Evolutionary conservation across 2,888 invertebrate species (phyloP).

Genomic region (Pelosia muscerda): DNA sequence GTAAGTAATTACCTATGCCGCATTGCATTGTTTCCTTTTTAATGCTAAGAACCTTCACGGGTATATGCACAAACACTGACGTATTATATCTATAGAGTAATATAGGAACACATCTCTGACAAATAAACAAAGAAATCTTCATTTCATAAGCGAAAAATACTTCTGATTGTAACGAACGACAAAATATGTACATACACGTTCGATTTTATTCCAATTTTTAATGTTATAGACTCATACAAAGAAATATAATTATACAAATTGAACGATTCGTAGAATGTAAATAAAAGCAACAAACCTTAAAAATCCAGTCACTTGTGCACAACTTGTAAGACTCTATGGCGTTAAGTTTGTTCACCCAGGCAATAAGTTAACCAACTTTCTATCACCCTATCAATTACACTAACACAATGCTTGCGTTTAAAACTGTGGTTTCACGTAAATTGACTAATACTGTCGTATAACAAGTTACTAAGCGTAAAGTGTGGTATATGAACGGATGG

Average conservation of each 20-base stretch:
- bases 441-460: slow-evolving; percentile 51
- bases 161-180: too few species aligned
- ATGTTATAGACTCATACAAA: too few species aligned
- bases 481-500: slow-evolving; percentile 25
- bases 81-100: neutral
- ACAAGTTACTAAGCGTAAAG: slow-evolving; percentile 45
- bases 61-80: neutral
- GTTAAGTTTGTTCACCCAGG: slow-evolving; percentile 60
- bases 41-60: neutral
- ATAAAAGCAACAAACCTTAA: slow-evolving; percentile 68
- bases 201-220: too few species aligned
- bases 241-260: too few species aligned
- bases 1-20: neutral
- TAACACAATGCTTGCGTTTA: slow-evolving; percentile 60
- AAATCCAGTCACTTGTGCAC: slow-evolving; percentile 66
- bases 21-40: neutral
- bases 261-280: slow-evolving; percentile 12
- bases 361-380: slow-evolving; percentile 66
- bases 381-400: slow-evolving; percentile 61
- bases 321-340: slow-evolving; percentile 57
- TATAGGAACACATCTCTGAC: neutral
- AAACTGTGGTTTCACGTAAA: slow-evolving; percentile 56
- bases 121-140: neutral
- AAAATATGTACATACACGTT: too few species aligned
- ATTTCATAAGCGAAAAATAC: neutral